Percentiles rank a stretch among this genome's conserved stretches.
Evolutionary conservation across 2,113 vertebrate species (phyloP).

Genomic region (Channa maculata): DNA sequence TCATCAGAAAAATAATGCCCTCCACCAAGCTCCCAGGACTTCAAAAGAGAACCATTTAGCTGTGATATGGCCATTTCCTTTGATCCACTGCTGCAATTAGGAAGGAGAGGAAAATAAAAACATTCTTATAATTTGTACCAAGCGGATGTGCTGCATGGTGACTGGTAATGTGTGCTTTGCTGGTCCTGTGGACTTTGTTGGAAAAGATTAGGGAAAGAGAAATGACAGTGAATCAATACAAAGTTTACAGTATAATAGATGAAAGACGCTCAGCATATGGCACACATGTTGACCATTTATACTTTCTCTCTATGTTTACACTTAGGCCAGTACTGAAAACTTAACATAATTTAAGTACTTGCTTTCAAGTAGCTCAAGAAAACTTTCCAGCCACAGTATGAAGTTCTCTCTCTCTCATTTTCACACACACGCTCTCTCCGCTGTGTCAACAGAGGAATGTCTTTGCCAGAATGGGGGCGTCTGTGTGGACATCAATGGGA

Average conservation of each 20-base stretch:
- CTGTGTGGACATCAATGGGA: slow-evolving; percentile 88
- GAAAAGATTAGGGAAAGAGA: slow-evolving; percentile 62
- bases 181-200: slow-evolving; percentile 63
- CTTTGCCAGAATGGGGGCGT: slow-evolving; percentile 92
- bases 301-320: slow-evolving; percentile 54
- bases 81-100: slow-evolving; percentile 81
- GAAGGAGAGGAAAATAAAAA: slow-evolving; percentile 76
- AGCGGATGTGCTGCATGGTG: slow-evolving; percentile 60
- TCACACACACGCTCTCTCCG: background rate
- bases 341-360: slow-evolving; percentile 13
- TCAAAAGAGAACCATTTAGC: slow-evolving; percentile 77
- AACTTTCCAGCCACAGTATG: slow-evolving; percentile 24
- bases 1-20: slow-evolving; percentile 81
- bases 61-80: slow-evolving; percentile 67
- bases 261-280: slow-evolving; percentile 59
- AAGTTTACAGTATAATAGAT: slow-evolving; percentile 63
- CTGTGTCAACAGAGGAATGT: slow-evolving; percentile 83
- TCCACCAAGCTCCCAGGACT: slow-evolving; percentile 70
- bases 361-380: slow-evolving; percentile 31
- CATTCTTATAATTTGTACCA: slow-evolving; percentile 69
- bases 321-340: slow-evolving; percentile 26
- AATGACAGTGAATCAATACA: slow-evolving; percentile 67
- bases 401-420: slow-evolving; percentile 20
- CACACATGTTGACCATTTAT: slow-evolving; percentile 57
- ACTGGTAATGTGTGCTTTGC: slow-evolving; percentile 39